phyloP scores from a whole-genome alignment of 92 coral and sea anemone genomes.

The Actinernus sp. region DNA sequence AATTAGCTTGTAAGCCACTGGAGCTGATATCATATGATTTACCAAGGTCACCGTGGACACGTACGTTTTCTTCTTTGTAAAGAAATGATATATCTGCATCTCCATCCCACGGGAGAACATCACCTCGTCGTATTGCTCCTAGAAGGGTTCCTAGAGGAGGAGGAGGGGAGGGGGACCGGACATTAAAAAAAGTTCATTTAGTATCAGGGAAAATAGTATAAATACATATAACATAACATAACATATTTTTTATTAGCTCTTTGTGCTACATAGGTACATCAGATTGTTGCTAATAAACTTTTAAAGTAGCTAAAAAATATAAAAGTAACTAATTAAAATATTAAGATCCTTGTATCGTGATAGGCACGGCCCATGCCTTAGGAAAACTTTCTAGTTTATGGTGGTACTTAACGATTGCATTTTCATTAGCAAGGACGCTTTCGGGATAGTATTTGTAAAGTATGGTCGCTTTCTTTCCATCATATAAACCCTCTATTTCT shows the following conservation, averaged over 20 bases:
- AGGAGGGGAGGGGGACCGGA: no score
- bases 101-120: slow-evolving; percentile 85
- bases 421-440: slow-evolving; percentile 47
- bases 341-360: no score
- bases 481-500: slow-evolving; percentile 18
- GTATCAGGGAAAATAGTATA: no score
- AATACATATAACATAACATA: no score
- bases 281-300: no score
- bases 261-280: no score
- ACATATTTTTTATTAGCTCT: no score
- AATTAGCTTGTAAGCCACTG: slow-evolving; percentile 60
- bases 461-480: slow-evolving; percentile 40
- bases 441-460: slow-evolving; percentile 74
- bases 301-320: no score
- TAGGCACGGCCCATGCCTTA: slow-evolving; percentile 67
- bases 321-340: no score
- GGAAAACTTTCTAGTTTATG: slow-evolving; percentile 69
- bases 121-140: slow-evolving; percentile 75
- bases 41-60: slow-evolving; percentile 52
- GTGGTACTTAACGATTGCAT: slow-evolving; percentile 38
- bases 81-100: slow-evolving; percentile 90
- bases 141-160: slow-evolving; percentile 74
- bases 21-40: slow-evolving; percentile 56
- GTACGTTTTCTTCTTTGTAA: slow-evolving; percentile 5
- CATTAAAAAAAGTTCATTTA: no score